Evolutionary conservation across 1,140 invertebrate species (phyloP), one percentile per base, ranked within the genome.

Genomic region (Drosophila pandora): DNA sequence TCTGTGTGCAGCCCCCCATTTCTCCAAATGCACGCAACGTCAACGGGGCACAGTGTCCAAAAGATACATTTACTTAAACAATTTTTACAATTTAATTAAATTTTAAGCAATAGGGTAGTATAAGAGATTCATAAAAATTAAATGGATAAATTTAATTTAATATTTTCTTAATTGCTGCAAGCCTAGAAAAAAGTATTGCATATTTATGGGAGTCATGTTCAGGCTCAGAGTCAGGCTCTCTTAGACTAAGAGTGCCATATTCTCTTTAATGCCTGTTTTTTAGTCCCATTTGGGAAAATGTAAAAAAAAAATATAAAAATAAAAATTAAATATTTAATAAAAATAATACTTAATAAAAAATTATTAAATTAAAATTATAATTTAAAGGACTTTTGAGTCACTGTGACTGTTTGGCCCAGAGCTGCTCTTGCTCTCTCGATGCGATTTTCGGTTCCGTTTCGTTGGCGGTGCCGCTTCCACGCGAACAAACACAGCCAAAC

Each of bases 1-100:
- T 48, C 32, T 30, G 58, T 71, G 69, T 65, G 76, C 82, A 87
- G 82, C 82, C 82, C 82, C 82, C 83, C 78, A 79, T 87, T 87
- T 87, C 82, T 88, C 82, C 82, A 87, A 87, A 69, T 87, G 82
- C 82, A 87, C 61, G 63, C 83, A 72, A 60, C 77, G 82, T 55
- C 49, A 54, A 57, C 76, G 54, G 8, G 52, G 50, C 69, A 28
- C 64, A 75, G 79, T 69, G 65, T n/a, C 1, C 13, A 5, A n/a
- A 68, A 21, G 30, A 7, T 30, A 4, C 3, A 2, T 10, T 34
- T 10, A 6, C 2, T 13, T n/a, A 12, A 3, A 34, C n/a, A 41
- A 8, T 13, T 41, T 41, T 41, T 13, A 13, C 13, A n/a, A 41
- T 6, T 41, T 5, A 13, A 41, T 41, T 41, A 13, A 10, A 13